Base-by-base conservation (phyloP, 2,113 vertebrate species). In the Callospermophilus lateralis region DNA sequence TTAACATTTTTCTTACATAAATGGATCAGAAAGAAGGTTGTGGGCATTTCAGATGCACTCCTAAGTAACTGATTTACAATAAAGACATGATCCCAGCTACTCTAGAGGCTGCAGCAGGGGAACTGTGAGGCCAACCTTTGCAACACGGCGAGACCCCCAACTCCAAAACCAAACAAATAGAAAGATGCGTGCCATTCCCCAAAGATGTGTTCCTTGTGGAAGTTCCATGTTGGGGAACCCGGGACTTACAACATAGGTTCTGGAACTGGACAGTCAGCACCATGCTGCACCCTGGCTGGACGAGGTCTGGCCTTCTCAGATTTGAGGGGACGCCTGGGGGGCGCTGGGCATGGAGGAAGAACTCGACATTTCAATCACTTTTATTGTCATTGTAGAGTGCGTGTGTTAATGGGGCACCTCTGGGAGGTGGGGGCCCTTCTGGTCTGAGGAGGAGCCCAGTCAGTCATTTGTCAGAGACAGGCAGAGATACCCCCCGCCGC, bases 261-360 rank as follows among this genome's bases (percentile, higher is more conserved):
- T 15, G 68, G 68, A 65, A 20, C 6, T 22, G 30, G 63, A 39
- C 13, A 4, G 55, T 6, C 34, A 15, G 16, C 4, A 58, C 42
- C 37, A 4, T 6, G 30, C 34, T 39, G 70, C 13, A 24, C 15
- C 39, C 6, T 28, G 0, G 0, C 16, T 28, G 16, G 16, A 3
- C 0, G 4, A 74, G 67, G 65, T 34, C 89, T 37, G n/a, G 73
- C 42, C 65, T 55, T 6, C 5, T 11, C 4, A 34, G 65, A 15
- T 37, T 58, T 32, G 7, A 9, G 9, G 39, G n/a, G 6, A 55
- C 3, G 78, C 51, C 42, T 4, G 6, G 0, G 17, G 32, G 48
- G 72, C 3, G 0, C 42, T 2, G 6, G 55, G 24, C 19, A 2
- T 17, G 7, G 58, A 16, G 73, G 55, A 17, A 39, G 81, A 70